Evolutionary conservation across 2,797 vertebrate genomes (phyloP).

Genomic region (Gobio occitaniae): DNA sequence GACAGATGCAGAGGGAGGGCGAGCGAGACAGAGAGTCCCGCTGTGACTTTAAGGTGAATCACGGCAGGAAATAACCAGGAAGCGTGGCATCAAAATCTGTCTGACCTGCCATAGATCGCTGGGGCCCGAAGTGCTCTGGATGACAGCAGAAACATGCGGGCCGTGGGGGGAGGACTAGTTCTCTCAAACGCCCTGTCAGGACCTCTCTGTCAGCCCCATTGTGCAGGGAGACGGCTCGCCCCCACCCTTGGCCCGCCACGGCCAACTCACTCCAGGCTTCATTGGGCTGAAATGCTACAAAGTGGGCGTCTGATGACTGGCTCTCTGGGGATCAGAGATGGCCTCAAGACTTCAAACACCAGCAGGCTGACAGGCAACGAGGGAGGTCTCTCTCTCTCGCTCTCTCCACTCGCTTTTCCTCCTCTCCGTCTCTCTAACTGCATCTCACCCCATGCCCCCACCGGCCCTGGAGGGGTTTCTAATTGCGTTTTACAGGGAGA

Average conservation of each 20-base stretch:
- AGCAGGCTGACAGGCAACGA: conserved; percentile 76
- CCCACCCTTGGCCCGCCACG: conserved; percentile 64
- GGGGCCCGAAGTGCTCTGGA: conserved; percentile 74
- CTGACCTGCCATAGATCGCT: conserved; percentile 69
- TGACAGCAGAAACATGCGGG: conserved; percentile 73
- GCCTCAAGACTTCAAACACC: conserved; percentile 84
- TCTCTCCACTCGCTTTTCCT: conserved; percentile 34
- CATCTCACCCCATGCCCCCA: conserved; percentile 68
- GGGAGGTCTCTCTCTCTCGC: conserved; percentile 71
- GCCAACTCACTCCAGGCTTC: conserved; percentile 68
- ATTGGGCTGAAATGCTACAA: conserved; percentile 71
- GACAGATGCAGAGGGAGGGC: conserved; percentile 31
- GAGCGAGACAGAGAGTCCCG: conserved; percentile 59
- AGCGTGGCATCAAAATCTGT: conserved; percentile 73
- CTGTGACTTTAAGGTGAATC: conserved; percentile 71
- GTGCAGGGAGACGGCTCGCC: conserved; percentile 72
- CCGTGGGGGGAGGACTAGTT: conserved; percentile 68
- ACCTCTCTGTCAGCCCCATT: conserved; percentile 79
- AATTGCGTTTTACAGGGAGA: conserved; percentile 80
- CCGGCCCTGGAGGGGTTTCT: conserved; percentile 76
- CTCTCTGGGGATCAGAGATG: conserved; percentile 81
- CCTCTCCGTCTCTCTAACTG: conserved; percentile 57
- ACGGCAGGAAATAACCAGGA: conserved; percentile 73
- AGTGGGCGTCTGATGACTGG: conserved; percentile 82
- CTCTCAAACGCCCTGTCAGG: conserved; percentile 83